These are phyloP conservation scores for Chelmon rostratus DNA, from an alignment of 2,797 vertebrate species.

Conservation along the genomic window DNA sequence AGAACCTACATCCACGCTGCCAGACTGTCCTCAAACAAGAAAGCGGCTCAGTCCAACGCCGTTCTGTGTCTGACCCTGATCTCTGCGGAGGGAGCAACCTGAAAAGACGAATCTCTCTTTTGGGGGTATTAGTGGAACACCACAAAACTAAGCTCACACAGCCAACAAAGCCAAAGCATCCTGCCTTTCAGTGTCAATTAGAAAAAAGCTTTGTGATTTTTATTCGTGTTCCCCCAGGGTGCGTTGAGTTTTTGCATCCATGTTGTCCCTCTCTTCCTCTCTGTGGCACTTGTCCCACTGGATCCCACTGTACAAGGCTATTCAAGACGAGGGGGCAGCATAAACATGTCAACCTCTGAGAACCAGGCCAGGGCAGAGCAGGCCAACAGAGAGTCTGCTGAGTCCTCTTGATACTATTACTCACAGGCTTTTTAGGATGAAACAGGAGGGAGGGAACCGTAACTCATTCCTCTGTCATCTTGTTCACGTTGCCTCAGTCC, in stretches of 20 bases:
- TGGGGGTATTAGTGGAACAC: conserved; percentile 22
- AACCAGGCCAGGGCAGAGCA: conserved; percentile 4
- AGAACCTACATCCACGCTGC: neutral
- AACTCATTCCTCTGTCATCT: conserved; percentile 4
- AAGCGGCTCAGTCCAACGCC: neutral
- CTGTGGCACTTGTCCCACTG: neutral
- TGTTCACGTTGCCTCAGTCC: conserved; percentile 1
- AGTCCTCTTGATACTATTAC: conserved; percentile 3
- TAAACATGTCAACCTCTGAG: conserved; percentile 29
- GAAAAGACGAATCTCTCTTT: conserved; percentile 17
- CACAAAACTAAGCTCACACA: conserved; percentile 2
- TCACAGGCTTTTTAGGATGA: conserved; percentile 14
- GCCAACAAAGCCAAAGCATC: conserved; percentile 2
- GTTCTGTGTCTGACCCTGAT: conserved; percentile 14
- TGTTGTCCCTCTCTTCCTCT: neutral
- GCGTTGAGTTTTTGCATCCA: neutral
- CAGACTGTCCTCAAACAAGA: conserved; percentile 13
- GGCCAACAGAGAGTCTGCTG: neutral
- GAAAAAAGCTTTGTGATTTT: neutral
- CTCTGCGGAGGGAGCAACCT: neutral
- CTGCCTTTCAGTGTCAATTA: conserved; percentile 11
- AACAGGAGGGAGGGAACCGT: conserved; percentile 9
- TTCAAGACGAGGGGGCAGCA: conserved; percentile 11
- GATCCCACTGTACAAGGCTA: conserved; percentile 3
- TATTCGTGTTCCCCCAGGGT: neutral